Evolutionary conservation across 2,113 vertebrate species (phyloP).

Genomic region (Galbula dea): DNA sequence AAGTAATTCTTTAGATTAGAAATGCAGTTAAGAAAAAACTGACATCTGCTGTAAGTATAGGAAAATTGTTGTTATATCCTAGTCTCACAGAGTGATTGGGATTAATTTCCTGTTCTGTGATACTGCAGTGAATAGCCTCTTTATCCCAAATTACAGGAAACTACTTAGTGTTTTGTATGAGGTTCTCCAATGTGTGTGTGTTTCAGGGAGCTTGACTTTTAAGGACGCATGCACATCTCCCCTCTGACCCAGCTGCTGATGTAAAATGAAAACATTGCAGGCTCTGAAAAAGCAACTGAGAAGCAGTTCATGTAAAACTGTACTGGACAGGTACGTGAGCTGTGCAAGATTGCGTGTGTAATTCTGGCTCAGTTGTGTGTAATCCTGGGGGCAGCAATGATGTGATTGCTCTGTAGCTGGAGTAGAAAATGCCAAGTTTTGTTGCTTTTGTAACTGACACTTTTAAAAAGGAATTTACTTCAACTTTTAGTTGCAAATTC

Average conservation of each 20-base stretch:
- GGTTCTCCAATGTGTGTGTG: not conserved
- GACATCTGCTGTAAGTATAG: not conserved
- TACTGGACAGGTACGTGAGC: not conserved
- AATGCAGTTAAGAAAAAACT: not conserved
- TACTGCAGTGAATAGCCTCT: slow-evolving; percentile 26
- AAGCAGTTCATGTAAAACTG: not conserved
- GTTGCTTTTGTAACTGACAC: not conserved
- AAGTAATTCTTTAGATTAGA: slow-evolving; percentile 4
- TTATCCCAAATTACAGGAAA: slow-evolving; percentile 37
- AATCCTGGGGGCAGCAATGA: not conserved
- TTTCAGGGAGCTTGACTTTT: not conserved
- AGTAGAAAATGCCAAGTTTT: not conserved
- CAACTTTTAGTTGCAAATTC: not conserved
- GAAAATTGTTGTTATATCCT: slow-evolving; percentile 14
- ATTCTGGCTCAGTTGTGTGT: not conserved
- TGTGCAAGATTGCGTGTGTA: not conserved
- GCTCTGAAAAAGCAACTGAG: not conserved
- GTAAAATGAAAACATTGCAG: not conserved
- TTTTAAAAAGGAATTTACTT: not conserved
- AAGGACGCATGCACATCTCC: not conserved
- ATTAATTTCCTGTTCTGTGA: slow-evolving; percentile 19
- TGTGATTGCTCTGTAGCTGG: not conserved
- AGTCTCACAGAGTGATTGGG: not conserved
- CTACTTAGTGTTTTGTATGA: not conserved
- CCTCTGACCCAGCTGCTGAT: not conserved